Conservation (phyloP, 2,797 vertebrate species). For the Hypotaenidia philippensis region DNA sequence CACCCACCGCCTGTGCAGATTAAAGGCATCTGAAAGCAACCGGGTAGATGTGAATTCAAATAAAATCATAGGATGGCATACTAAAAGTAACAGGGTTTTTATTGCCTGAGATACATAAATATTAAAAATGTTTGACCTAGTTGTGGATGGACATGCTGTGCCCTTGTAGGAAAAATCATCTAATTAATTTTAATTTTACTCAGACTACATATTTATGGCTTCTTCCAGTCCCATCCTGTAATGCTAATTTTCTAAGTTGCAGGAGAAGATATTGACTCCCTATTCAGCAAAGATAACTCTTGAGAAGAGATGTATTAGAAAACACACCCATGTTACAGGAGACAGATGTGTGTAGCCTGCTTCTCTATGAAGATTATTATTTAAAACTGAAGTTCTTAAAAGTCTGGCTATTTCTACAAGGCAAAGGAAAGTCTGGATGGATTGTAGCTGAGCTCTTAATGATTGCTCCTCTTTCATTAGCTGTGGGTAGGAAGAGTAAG, state of each 20-base stretch:
- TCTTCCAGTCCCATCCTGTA: neutral
- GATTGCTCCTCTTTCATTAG: conserved; percentile 50
- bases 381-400: conserved; percentile 31
- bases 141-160: neutral
- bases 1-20: neutral
- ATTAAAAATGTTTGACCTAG: conserved; percentile 10
- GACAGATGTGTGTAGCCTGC: neutral
- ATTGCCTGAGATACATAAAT: neutral
- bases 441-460: neutral
- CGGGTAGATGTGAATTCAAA: neutral
- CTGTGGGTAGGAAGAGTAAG: conserved; percentile 50
- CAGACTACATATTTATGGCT: conserved; percentile 36
- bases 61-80: neutral
- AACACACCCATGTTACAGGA: neutral
- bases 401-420: neutral
- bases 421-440: neutral
- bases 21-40: neutral
- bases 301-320: neutral
- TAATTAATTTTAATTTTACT: conserved; percentile 67
- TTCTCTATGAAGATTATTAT: neutral
- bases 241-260: neutral
- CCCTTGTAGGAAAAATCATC: conserved; percentile 30
- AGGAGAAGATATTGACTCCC: neutral
- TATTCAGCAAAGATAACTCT: neutral
- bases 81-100: neutral